Base-by-base conservation (phyloP, 92 coral and sea anemone species). In the Zoanthus sansibaricus region DNA sequence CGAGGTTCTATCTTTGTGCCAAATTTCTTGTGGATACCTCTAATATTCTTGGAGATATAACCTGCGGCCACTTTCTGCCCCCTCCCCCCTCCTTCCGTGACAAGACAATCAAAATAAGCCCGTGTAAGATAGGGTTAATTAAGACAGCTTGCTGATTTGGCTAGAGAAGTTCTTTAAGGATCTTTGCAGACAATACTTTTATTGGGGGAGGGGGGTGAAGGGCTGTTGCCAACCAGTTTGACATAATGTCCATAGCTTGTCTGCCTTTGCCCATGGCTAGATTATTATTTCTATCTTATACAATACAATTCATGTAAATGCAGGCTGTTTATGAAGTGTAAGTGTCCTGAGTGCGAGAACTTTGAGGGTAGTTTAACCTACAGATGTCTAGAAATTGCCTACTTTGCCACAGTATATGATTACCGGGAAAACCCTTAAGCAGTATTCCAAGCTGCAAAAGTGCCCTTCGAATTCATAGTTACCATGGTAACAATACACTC, bases 301-400 rank as follows among this genome's bases (percentile, higher is more conserved):
- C 44, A 68, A 68, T 25, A 68, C 13, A 68, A 68, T 68, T 68
- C 15, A 21, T 9, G 71, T 4, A 68, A 31, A 68, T 68, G 72
- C 72, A 20, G 21, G 72, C 44, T 68, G 72, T 68, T 4, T 68
- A 20, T 9, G 72, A 68, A 59, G 45, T 76, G 74, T 44, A 77
- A 86, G 86, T 77, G 86, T 77, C 52, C 70, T 67, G 73, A 64
- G 90, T 87, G 77, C 90, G 10, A 67, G 90, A 16, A 87, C 66
- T 69, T 46, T 77, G 14, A 73, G 68, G 71, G 61, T 58, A 0
- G 77, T 86, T 75, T 84, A 86, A 74, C 84, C 89, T 62, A 59
- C 83, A 31, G 76, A 77, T 59, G 46, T 18, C 73, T 76, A 76
- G 25, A 77, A 86, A 62, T 84, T 64, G 68, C 68, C 54, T 56